Base-by-base conservation (phyloP, 1,140 invertebrate species). In the Drosophila takahashii region DNA sequence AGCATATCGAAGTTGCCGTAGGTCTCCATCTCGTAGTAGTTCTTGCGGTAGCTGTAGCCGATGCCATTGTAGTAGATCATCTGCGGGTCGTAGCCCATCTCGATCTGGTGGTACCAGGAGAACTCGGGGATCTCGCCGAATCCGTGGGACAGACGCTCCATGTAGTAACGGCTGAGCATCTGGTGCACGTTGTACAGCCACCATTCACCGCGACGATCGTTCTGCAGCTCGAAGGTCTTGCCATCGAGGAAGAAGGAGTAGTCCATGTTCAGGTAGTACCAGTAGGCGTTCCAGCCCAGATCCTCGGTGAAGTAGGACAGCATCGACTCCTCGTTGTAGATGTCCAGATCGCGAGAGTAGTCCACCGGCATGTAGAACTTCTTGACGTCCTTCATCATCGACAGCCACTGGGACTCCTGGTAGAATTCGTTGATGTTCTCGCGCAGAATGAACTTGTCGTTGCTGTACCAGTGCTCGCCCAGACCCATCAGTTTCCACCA, bases 61-160 rank as follows among this genome's bases (percentile, higher is more conserved):
- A 51, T 51, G 48, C 48, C 48, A 29, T 34, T 51, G 48, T 51
- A 51, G 48, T 51, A 51, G 29, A 51, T 51, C 48, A 51, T 34
- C 48, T 51, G 48, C 29, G 48, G 48, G 10, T 51, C 48, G 48
- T 51, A 51, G 29, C 48, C 48, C 48, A 51, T 51, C 48, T 51
- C 48, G 27, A 95, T 91, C 50, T 93, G 87, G 52, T 94, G 92
- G 71, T 93, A 58, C 84, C 89, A 93, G 6, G 92, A 93, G 91
- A 95, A 94, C 62, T 94, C 93, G 45, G 94, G 93, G 44, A 95
- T 93, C 62, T 94, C 93, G 34, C 93, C 94, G n/a, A 95, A 60
- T 34, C 93, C 94, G 65, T 95, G 93, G 13, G 94, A 94, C 32
- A 95, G 85, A 81, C 95, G 94, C 79, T 96, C 95, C 81, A 95